A percentile compares a stretch with the other conserved stretches of the same genome.
phyloP scores from a whole-genome alignment of 2,797 vertebrate species.

The Coregonus ussuriensis region DNA sequence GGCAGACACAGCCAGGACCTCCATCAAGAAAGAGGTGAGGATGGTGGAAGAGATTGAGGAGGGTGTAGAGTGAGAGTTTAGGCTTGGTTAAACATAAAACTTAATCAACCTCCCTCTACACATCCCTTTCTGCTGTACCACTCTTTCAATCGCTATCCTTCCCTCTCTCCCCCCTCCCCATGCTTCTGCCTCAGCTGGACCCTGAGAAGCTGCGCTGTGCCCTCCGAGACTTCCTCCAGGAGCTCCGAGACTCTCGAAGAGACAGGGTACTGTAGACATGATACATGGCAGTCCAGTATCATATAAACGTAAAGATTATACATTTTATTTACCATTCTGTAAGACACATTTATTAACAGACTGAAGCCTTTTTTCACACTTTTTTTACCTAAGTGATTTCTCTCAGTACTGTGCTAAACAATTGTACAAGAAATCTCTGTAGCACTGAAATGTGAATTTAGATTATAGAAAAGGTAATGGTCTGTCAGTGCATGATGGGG shows the following conservation, averaged over 20 bases:
- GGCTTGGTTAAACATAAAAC: background rate
- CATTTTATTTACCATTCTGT: background rate
- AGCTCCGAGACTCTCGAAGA: conserved; percentile 83
- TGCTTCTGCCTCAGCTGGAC: conserved; percentile 75
- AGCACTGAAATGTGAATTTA: background rate
- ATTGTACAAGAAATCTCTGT: background rate
- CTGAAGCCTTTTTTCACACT: background rate
- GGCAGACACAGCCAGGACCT: conserved; percentile 77
- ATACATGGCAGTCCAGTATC: too few species aligned
- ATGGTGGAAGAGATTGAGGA: background rate
- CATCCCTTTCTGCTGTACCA: background rate
- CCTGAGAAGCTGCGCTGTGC: conserved; percentile 80
- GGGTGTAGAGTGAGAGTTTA: background rate
- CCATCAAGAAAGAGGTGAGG: conserved; percentile 84
- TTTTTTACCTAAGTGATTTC: background rate
- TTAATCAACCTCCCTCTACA: background rate
- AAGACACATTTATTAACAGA: background rate
- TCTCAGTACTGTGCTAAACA: background rate
- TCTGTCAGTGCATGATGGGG: too few species aligned
- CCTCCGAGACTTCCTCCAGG: conserved; percentile 86
- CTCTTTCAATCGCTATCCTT: background rate
- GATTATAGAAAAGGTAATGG: too few species aligned
- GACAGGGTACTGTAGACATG: conserved; percentile 76
- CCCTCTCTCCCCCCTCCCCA: conserved; percentile 49
- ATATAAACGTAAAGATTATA: too few species aligned